Conservation (phyloP, 2,113 vertebrate genomes). For the Notechis scutatus region DNA sequence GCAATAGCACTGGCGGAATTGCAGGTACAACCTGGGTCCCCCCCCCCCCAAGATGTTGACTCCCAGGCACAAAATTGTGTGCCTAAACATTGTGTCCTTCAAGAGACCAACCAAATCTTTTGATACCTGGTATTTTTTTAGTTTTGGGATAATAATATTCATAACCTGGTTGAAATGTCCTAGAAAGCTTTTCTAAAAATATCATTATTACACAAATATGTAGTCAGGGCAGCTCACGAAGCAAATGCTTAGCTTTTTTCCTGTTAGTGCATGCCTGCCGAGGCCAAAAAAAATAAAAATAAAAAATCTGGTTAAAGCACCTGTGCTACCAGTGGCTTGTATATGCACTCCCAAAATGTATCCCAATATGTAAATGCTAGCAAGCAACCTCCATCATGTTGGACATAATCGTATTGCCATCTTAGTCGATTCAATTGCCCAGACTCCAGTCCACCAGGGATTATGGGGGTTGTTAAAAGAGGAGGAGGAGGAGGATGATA, state of each 20-base stretch:
- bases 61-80: conserved; percentile 63
- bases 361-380: not conserved
- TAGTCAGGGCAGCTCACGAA: conserved; percentile 48
- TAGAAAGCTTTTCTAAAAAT: conserved; percentile 42
- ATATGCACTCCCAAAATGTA: conserved; percentile 27
- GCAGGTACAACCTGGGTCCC: not conserved
- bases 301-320: conserved; percentile 38
- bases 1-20: not conserved
- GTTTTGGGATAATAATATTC: conserved; percentile 30
- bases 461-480: too few species aligned
- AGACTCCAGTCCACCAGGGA: too few species aligned
- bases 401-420: conserved; percentile 1
- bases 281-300: not conserved
- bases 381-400: fast-evolving
- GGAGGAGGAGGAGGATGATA: too few species aligned
- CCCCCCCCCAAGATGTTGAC: conserved; percentile 30
- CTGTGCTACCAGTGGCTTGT: conserved; percentile 35
- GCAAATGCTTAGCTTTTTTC: conserved; percentile 53
- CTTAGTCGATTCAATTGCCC: not conserved
- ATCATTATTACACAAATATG: conserved; percentile 38
- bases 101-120: conserved; percentile 50
- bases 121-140: conserved; percentile 48
- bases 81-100: conserved; percentile 55
- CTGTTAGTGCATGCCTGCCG: conserved; percentile 62
- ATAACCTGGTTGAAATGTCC: not conserved